These are phyloP conservation scores for Chinchilla lanigera DNA, from an alignment of 2,113 vertebrate species.

Conservation along the genomic window DNA sequence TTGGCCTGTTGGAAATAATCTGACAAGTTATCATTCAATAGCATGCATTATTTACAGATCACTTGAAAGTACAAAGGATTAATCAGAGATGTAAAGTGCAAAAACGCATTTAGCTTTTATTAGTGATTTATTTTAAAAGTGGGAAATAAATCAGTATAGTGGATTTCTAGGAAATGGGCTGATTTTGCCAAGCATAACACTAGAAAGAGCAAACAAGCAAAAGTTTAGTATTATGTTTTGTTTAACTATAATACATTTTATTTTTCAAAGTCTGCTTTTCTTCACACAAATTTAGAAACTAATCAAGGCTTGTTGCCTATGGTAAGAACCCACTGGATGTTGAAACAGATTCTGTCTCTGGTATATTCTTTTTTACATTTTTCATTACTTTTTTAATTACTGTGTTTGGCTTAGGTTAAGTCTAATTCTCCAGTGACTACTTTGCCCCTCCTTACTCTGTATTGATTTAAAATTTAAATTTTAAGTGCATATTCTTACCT, in stretches of 20 bases:
- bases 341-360: not conserved
- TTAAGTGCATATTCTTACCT: not conserved
- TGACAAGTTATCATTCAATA: conserved; percentile 27
- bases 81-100: conserved; percentile 49
- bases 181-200: not conserved
- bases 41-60: conserved; percentile 19
- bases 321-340: not conserved
- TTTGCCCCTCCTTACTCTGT: not conserved
- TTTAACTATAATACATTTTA: not conserved
- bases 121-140: conserved; percentile 47
- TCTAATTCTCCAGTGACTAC: not conserved
- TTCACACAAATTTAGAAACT: not conserved
- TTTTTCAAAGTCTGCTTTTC: not conserved
- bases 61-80: conserved; percentile 42
- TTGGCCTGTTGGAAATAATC: not conserved
- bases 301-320: not conserved
- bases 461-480: not conserved
- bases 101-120: conserved; percentile 56
- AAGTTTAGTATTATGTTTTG: conserved; percentile 10
- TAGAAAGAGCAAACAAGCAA: conserved; percentile 29
- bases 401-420: not conserved
- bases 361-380: not conserved
- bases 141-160: conserved; percentile 35
- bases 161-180: not conserved
- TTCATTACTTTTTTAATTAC: not conserved